Base-by-base conservation (phyloP, 2,888 invertebrate species). In the Siphlonurus alternatus region DNA sequence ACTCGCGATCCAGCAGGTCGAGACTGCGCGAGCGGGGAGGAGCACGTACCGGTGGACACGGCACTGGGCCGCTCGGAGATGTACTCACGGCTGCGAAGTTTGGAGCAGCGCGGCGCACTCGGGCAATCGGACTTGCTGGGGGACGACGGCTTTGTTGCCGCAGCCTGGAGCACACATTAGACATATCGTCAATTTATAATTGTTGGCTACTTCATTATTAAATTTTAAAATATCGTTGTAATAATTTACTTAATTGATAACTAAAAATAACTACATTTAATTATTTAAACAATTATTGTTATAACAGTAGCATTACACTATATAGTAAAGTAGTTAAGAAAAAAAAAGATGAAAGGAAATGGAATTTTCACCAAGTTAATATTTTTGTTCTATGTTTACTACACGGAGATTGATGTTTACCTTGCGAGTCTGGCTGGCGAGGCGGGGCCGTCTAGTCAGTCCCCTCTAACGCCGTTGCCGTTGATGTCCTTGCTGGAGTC, bases 361-460 rank as follows among this genome's bases (percentile, higher is more conserved):
- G n/a, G n/a, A n/a, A n/a, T n/a, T n/a, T n/a, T n/a, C n/a, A n/a
- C n/a, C n/a, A n/a, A n/a, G n/a, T n/a, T n/a, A n/a, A n/a, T n/a
- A n/a, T n/a, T n/a, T n/a, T n/a, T n/a, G n/a, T n/a, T n/a, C n/a
- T n/a, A n/a, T n/a, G n/a, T n/a, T n/a, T n/a, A n/a, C n/a, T n/a
- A n/a, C n/a, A n/a, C n/a, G n/a, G n/a, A 38, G 38, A 15, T 38
- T 38, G 38, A 10, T 38, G 22, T 68, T 68, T 69, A 75, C 75
- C 75, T 75, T 68, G 75, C 73, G 66, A 74, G 70, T 69, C 73
- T 74, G 66, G 73, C 70, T 69, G 70, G 75, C 81, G 81, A 81
- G 79, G 80, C 79, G 79, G 84, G 82, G 79, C 82, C 83, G 78
- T 88, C 88, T 88, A 89, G 88, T 89, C 88, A 89, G 81, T 89